These are phyloP conservation scores for Tetrax tetrax DNA, from an alignment of 2,113 vertebrate species.

Conservation along the genomic window DNA sequence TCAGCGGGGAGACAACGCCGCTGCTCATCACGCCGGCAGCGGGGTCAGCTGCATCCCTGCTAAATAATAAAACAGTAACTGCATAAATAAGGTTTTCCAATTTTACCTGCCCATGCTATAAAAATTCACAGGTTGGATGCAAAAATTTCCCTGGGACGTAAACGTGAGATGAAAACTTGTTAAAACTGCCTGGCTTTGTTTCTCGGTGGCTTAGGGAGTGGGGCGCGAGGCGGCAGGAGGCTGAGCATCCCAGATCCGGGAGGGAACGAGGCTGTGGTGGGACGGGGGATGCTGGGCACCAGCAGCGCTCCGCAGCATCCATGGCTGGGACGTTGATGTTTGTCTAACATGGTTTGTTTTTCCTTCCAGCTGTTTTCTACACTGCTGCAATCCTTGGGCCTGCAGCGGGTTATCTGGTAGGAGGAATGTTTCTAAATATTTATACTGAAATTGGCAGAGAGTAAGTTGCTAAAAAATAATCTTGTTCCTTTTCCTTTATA, in stretches of 20 bases:
- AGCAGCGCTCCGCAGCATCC: background rate
- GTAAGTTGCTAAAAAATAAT: slow-evolving; percentile 81
- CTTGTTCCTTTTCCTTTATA: slow-evolving; percentile 59
- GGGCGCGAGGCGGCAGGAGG: background rate
- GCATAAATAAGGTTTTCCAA: background rate
- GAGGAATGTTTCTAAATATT: slow-evolving; percentile 91
- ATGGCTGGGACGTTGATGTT: rapidly evolving
- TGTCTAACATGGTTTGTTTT: background rate
- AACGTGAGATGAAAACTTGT: rapidly evolving
- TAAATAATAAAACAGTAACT: background rate
- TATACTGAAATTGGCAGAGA: slow-evolving; percentile 84
- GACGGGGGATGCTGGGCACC: background rate
- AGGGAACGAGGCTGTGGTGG: rapidly evolving
- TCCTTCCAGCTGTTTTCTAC: slow-evolving; percentile 88
- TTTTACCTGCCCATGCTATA: background rate
- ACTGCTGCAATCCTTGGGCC: slow-evolving; percentile 94
- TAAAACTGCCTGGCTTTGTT: background rate
- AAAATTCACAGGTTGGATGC: background rate
- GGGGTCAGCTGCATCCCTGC: background rate
- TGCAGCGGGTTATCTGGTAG: slow-evolving; percentile 93
- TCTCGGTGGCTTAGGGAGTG: background rate
- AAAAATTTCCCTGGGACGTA: background rate
- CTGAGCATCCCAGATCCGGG: background rate
- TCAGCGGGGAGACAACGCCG: background rate
- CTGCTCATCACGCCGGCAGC: rapidly evolving